Base-by-base conservation (phyloP, 1,140 invertebrate genomes). In the Bombus cullumanus region DNA sequence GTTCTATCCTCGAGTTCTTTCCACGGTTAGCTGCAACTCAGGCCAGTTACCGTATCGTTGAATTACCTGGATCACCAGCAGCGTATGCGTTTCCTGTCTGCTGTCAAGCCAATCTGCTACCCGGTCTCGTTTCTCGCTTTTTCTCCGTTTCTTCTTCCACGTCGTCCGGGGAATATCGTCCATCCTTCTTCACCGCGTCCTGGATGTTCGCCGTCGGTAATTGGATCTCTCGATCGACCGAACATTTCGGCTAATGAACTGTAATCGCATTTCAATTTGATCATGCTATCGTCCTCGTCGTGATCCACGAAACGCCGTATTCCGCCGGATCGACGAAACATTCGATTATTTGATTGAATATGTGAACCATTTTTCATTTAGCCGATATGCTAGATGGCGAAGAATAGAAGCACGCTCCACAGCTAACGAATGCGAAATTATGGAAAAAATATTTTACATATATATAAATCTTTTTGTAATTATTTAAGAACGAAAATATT, bases 181-280 rank as follows among this genome's bases (percentile, higher is more conserved):
- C 75, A 9, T 64, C 66, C 76, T 43, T 53, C 82, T 78, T 66
- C 43, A 37, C 64, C 25, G 53, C 41, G 64, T 80, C 25, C 64
- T 62, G 13, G 34, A 59, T 78, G 82, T 69, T 69, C 83, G 68
- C 25, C 41, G 68, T 28, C 31, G 59, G 84, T 85, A 85, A 85
- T 85, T 81, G 79, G 71, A 85, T 85, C 84, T 85, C 84, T 85
- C 78, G 84, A 66, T 74, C 59, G 84, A 85, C 79, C 84, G 79
- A 85, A 81, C 84, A 85, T 81, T 85, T 85, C 84, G 84, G 84
- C 78, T 81, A 85, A 85, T 85, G 79, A 85, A 81, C 79, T 81
- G 78, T 81, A 81, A 85, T 81, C 84, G 84, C 84, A 74, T 85
- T 85, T 85, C 84, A 85, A 85, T 81, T 81, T 85, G 79, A 85